Conservation (phyloP, 2,888 invertebrate species). For the Alviniconcha strummeri region DNA sequence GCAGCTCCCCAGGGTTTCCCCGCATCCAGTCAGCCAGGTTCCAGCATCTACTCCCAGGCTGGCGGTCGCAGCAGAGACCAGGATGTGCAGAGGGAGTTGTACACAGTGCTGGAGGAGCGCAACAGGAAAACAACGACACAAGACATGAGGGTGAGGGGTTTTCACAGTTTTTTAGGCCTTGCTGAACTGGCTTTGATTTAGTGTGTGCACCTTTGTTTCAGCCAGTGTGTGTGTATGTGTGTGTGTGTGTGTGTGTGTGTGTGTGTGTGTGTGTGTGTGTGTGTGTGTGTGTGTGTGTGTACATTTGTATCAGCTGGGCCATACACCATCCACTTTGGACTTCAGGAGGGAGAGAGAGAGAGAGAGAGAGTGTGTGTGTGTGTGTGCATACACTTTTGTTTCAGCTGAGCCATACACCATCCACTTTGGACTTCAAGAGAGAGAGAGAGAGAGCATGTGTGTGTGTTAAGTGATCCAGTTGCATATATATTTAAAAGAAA, state of each 20-base stretch:
- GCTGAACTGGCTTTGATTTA: too few relatives aligned
- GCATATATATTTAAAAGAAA: neutral
- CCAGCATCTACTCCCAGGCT: neutral
- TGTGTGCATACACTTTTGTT: neutral
- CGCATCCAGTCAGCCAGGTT: neutral
- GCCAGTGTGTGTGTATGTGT: too few relatives aligned
- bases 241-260: neutral
- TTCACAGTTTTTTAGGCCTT: too few relatives aligned
- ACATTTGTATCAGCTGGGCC: neutral
- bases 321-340: neutral
- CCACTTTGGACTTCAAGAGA: neutral
- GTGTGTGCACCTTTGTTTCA: too few relatives aligned
- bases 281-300: neutral
- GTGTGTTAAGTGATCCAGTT: neutral
- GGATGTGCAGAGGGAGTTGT: constrained; percentile 37
- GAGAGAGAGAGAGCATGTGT: neutral
- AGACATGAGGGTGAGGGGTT: constrained; percentile 18
- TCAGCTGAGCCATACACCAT: neutral
- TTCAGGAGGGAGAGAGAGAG: neutral
- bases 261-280: neutral
- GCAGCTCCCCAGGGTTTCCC: constrained; percentile 41
- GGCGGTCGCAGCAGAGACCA: constrained; percentile 19
- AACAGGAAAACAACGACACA: constrained; percentile 8
- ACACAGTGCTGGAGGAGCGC: constrained; percentile 45
- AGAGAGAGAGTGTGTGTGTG: neutral